A percentile compares a stretch with the other conserved stretches of the same genome.
Conservation (phyloP, 1,140 invertebrate genomes). For the Globodera rostochiensis region DNA sequence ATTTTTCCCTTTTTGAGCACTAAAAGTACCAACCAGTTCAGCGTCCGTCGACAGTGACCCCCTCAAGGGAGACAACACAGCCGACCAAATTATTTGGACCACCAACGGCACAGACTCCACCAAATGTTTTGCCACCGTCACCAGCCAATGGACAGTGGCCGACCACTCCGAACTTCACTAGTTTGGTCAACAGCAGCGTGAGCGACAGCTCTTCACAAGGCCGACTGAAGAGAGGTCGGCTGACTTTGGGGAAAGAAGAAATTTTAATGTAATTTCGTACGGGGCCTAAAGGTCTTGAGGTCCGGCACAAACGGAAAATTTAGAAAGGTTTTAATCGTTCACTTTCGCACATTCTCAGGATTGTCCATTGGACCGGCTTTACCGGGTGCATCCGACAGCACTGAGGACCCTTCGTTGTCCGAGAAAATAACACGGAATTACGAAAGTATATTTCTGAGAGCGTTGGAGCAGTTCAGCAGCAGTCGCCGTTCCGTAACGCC, state of each 20-base stretch:
- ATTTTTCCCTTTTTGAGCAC: not conserved
- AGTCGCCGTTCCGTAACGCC: not conserved
- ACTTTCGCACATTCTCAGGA: not conserved
- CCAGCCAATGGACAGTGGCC: not conserved
- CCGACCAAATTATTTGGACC: not conserved
- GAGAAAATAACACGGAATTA: conserved; percentile 8
- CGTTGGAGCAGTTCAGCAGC: not conserved
- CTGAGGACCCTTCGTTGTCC: not conserved
- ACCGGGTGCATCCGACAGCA: too few relatives aligned
- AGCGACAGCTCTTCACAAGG: not conserved
- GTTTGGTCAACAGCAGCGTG: not conserved
- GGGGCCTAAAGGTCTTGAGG: not conserved
- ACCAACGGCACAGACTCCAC: not conserved
- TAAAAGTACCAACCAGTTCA: not conserved
- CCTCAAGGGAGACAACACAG: not conserved
- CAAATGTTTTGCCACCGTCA: not conserved
- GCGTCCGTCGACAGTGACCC: not conserved
- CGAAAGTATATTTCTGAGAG: not conserved
- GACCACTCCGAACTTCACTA: not conserved
- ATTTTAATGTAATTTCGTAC: not conserved
- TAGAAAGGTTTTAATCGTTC: not conserved
- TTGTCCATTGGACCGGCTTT: not conserved
- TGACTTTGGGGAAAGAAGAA: not conserved
- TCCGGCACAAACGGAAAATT: not conserved
- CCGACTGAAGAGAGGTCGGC: not conserved